These are phyloP conservation scores for Choristoneura rosaceana DNA, from an alignment of 2,888 invertebrate genomes.

Conservation along the genomic window DNA sequence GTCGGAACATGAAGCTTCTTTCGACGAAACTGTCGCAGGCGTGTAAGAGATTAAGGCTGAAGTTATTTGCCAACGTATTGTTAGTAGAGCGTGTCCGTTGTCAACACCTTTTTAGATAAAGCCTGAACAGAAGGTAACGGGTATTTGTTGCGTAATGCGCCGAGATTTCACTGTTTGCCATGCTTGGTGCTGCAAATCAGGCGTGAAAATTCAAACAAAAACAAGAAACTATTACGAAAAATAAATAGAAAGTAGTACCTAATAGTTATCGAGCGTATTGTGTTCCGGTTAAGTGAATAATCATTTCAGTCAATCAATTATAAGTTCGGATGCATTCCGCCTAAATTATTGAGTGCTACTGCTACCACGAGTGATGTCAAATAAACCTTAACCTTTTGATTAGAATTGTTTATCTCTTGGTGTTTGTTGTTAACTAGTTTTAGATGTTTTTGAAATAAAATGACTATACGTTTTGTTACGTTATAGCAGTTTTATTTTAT, in stretches of 20 bases:
- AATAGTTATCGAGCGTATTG: slow-evolving; percentile 19
- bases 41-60: slow-evolving; percentile 68
- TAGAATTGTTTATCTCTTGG: slow-evolving; percentile 44
- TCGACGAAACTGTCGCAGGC: slow-evolving; percentile 85
- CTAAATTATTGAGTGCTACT: slow-evolving; percentile 10
- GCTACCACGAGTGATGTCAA: slow-evolving; percentile 2
- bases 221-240: slow-evolving; percentile 45
- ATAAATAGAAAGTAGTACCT: slow-evolving; percentile 48
- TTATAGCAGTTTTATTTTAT: slow-evolving; percentile 42
- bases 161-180: slow-evolving; percentile 70
- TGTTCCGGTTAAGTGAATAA: slow-evolving; percentile 8
- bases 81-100: slow-evolving; percentile 80
- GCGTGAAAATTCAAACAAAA: slow-evolving; percentile 57
- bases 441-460: slow-evolving; percentile 65
- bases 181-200: slow-evolving; percentile 39
- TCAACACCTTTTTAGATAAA: slow-evolving; percentile 68
- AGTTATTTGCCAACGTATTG: slow-evolving; percentile 68
- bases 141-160: slow-evolving; percentile 74
- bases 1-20: slow-evolving; percentile 88
- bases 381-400: slow-evolving; percentile 9
- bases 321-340: neutral
- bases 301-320: slow-evolving; percentile 3
- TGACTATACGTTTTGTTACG: slow-evolving; percentile 54
- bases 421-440: slow-evolving; percentile 81
- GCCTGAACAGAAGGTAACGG: slow-evolving; percentile 68